Percentiles rank a stretch among this genome's conserved stretches.
These are phyloP conservation scores for Troglohyphantes excavatus DNA, from an alignment of 2,888 invertebrate genomes.

Conservation along the genomic window DNA sequence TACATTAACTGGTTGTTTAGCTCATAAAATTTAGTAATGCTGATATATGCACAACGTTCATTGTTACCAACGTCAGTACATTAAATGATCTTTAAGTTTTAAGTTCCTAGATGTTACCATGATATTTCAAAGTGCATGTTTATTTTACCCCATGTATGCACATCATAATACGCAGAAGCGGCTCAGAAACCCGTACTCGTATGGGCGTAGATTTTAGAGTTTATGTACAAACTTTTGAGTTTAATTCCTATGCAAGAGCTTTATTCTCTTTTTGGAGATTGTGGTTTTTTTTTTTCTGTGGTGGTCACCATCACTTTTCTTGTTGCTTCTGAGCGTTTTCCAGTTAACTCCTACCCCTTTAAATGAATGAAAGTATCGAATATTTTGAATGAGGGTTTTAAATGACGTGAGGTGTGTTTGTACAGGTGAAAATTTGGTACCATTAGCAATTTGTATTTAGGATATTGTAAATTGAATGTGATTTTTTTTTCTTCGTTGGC, in stretches of 20 bases:
- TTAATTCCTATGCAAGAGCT: conserved; percentile 76
- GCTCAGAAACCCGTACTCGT: not conserved
- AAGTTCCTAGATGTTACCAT: conserved; percentile 34
- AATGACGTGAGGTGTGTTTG: conserved; percentile 21
- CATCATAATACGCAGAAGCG: not conserved
- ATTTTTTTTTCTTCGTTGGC: conserved; percentile 2
- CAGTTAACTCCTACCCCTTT: conserved; percentile 13
- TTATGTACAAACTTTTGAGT: conserved; percentile 49
- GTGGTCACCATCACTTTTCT: conserved; percentile 10
- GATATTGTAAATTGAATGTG: conserved; percentile 19
- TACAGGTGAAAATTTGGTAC: conserved; percentile 22
- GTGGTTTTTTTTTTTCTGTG: conserved; percentile 39
- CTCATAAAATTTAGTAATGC: conserved; percentile 32
- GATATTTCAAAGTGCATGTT: conserved; percentile 5
- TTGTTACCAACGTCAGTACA: conserved; percentile 8
- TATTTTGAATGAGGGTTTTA: not conserved
- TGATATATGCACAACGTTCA: conserved; percentile 33
- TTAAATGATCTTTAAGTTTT: conserved; percentile 28
- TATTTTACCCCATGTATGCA: not conserved
- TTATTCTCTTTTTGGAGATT: conserved; percentile 72
- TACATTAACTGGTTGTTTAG: conserved; percentile 25
- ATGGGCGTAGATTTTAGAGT: conserved; percentile 38
- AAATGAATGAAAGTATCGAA: conserved; percentile 7
- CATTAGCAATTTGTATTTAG: conserved; percentile 29
- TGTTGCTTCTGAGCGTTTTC: conserved; percentile 14